Conservation (phyloP, 2,797 vertebrate genomes). For the Enteromius radiatus region DNA sequence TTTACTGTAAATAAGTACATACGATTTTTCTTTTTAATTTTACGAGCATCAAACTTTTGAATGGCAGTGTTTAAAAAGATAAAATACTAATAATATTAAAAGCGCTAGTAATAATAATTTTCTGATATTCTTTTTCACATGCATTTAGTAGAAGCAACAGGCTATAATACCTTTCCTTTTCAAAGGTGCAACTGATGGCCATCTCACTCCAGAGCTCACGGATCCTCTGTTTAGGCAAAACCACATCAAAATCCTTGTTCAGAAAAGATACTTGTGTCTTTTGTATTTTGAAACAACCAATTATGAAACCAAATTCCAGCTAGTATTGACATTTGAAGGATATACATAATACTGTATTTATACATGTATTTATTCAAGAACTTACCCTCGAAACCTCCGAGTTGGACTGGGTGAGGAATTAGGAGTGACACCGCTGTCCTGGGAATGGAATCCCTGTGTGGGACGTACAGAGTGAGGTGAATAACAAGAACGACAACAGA, state of each 20-base stretch:
- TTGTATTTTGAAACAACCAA: neutral
- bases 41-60: too few relatives aligned
- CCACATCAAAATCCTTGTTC: neutral
- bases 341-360: neutral
- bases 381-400: conserved; percentile 75
- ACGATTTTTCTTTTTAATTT: too few relatives aligned
- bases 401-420: conserved; percentile 82
- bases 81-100: too few relatives aligned
- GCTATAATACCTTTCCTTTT: conserved; percentile 79
- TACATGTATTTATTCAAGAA: conserved; percentile 4
- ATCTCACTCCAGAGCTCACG: conserved; percentile 71
- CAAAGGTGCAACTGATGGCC: conserved; percentile 73
- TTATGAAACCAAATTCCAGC: neutral
- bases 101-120: too few relatives aligned
- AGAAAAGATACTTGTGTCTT: neutral
- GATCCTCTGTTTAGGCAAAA: conserved; percentile 66
- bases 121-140: neutral
- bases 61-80: too few relatives aligned
- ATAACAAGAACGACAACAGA: neutral
- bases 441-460: conserved; percentile 73
- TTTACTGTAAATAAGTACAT: too few relatives aligned
- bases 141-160: neutral
- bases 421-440: conserved; percentile 79
- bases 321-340: neutral
- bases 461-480: conserved; percentile 14